A percentile compares a stretch with the other conserved stretches of the same genome.
These are phyloP conservation scores for Erinaceus europaeus DNA, from an alignment of 2,113 vertebrate genomes.

Conservation along the genomic window DNA sequence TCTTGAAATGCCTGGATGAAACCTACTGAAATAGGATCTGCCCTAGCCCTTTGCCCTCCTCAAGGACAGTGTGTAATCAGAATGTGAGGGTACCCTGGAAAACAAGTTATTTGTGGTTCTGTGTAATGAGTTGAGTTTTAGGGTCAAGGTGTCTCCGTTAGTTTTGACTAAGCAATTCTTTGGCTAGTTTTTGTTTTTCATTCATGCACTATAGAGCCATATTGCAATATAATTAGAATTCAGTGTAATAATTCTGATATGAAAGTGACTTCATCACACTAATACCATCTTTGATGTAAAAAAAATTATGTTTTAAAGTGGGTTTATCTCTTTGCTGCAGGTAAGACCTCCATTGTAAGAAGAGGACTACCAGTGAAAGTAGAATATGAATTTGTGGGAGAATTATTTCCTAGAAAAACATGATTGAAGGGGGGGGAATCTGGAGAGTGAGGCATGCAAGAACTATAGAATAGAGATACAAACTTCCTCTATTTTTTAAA, in stretches of 20 bases:
- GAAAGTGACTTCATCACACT: not conserved
- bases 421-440: not conserved
- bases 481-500: not conserved
- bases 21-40: constrained; percentile 9
- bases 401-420: not conserved
- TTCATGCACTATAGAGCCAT: not conserved
- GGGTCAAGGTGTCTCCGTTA: not conserved
- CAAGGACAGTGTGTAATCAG: not conserved
- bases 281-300: not conserved
- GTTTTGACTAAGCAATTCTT: not conserved
- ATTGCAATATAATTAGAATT: not conserved
- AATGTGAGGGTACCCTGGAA: not conserved
- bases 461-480: not conserved
- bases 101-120: not conserved
- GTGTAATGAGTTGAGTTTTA: not conserved
- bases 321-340: not conserved
- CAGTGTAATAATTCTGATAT: not conserved
- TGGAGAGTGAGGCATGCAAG: not conserved
- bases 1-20: constrained; percentile 23
- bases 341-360: not conserved
- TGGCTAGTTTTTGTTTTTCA: not conserved
- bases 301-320: not conserved
- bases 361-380: not conserved
- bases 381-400: not conserved
- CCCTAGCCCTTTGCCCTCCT: not conserved